Percentiles rank a stretch among this genome's conserved stretches.
phyloP scores from a whole-genome alignment of 2,888 invertebrate species.

The Baccha elongata region DNA sequence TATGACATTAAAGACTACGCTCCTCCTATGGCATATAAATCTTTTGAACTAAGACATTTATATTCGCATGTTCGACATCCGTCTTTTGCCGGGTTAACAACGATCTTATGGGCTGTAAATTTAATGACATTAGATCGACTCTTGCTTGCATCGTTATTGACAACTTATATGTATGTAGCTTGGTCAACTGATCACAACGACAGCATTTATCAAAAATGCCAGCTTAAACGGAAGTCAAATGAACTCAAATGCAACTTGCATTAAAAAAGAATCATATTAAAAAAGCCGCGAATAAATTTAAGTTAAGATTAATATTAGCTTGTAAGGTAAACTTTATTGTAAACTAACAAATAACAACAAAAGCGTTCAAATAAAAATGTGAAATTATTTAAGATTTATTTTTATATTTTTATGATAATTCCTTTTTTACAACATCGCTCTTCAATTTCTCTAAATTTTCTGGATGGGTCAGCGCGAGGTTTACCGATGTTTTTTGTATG shows the following conservation, averaged over 20 bases:
- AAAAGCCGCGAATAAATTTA: neutral
- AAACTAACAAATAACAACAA: neutral
- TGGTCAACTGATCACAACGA: conserved; percentile 85
- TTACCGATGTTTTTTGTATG: too few relatives aligned
- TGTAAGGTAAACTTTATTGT: neutral
- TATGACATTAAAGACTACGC: conserved; percentile 84
- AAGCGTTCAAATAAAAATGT: too few relatives aligned
- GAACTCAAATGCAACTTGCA: conserved; percentile 78
- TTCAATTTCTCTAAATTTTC: too few relatives aligned
- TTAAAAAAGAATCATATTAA: neutral
- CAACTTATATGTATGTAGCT: conserved; percentile 85
- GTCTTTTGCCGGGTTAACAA: conserved; percentile 84
- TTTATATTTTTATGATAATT: too few relatives aligned
- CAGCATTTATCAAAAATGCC: conserved; percentile 84
- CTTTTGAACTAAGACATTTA: conserved; percentile 83
- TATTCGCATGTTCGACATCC: conserved; percentile 86
- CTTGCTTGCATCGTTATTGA: conserved; percentile 83
- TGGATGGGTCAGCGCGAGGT: too few relatives aligned
- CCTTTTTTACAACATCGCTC: too few relatives aligned
- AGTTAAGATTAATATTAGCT: neutral
- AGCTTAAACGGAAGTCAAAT: conserved; percentile 83
- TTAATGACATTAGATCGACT: conserved; percentile 86
- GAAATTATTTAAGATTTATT: too few relatives aligned
- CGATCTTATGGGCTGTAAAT: conserved; percentile 85
- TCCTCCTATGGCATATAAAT: conserved; percentile 84